A percentile compares a stretch with the other conserved stretches of the same genome.
phyloP scores from a whole-genome alignment of 2,113 vertebrate genomes.

The Neogale vison region DNA sequence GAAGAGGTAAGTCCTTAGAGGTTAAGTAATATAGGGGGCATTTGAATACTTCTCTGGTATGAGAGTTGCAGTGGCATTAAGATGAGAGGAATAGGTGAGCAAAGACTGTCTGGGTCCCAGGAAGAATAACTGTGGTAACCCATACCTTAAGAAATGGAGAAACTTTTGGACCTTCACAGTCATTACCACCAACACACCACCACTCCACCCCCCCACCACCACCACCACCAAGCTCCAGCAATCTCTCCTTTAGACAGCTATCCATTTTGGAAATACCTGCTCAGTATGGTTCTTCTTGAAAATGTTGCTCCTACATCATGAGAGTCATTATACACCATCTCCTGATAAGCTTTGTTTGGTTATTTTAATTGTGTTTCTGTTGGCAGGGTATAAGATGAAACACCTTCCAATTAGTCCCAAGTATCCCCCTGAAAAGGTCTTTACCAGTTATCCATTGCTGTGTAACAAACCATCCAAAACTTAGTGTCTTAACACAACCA shows the following conservation, averaged over 20 bases:
- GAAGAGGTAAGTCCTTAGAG: neutral
- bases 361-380: constrained; percentile 82
- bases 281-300: constrained; percentile 3
- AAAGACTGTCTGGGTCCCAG: neutral
- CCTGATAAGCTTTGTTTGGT: constrained; percentile 71
- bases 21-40: neutral
- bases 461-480: constrained; percentile 43
- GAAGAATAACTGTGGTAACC: neutral
- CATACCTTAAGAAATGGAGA: neutral
- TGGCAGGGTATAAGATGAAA: constrained; percentile 79
- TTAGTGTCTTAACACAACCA: constrained; percentile 5
- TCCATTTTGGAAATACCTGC: constrained; percentile 5
- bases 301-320: neutral
- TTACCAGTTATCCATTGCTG: constrained; percentile 37
- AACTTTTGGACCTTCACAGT: neutral
- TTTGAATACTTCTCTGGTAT: constrained; percentile 1
- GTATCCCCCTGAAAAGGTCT: constrained; percentile 81
- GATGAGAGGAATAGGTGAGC: neutral
- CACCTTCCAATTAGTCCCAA: constrained; percentile 82
- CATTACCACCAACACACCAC: neutral
- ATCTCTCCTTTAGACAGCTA: neutral
- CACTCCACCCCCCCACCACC: neutral
- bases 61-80: neutral
- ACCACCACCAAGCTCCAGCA: neutral
- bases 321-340: neutral